Evolutionary conservation across 2,888 invertebrate genomes (phyloP), one percentile per base, ranked within the genome.

Genomic region (Ligdia adustata): DNA sequence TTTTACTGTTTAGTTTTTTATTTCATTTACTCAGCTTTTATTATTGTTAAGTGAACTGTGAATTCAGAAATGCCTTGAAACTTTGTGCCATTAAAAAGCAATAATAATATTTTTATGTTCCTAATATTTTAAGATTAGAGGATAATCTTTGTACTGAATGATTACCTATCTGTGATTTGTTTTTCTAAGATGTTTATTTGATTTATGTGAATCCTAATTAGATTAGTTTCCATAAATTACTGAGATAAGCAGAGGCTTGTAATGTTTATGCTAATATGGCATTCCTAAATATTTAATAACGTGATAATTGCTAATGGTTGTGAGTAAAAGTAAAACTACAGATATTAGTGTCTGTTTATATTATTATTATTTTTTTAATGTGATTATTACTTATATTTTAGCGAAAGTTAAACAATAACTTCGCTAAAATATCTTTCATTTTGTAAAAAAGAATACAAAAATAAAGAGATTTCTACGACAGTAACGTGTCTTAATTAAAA

Each of bases 51-150:
- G 18, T 18, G 18, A 18, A 18, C 18, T 18, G 18, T 18, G 18
- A 27, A 27, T 27, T 27, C 27, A 27, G 27, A 27, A 27, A 27
- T 27, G 27, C 27, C 27, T 27, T 27, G 27, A 27, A 27, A 27
- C 27, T 27, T 27, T 27, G 27, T 27, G 27, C 27, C 27, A 27
- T 27, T 27, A 27, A 9, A 27, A 27, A 27, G 27, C 27, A 27
- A 27, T 27, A 27, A 9, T 27, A 27, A 27, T 27, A 27, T 9
- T 27, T n/a, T 27, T 27, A 27, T 27, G 27, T 27, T 27, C 11
- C 27, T 27, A n/a, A n/a, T n/a, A n/a, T n/a, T n/a, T n/a, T n/a
- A n/a, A n/a, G n/a, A n/a, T n/a, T n/a, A n/a, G n/a, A n/a, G n/a
- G n/a, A n/a, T n/a, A n/a, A n/a, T n/a, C n/a, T n/a, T n/a, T n/a